Conservation (phyloP, 2,888 invertebrate genomes). For the Xestobium rufovillosum region DNA sequence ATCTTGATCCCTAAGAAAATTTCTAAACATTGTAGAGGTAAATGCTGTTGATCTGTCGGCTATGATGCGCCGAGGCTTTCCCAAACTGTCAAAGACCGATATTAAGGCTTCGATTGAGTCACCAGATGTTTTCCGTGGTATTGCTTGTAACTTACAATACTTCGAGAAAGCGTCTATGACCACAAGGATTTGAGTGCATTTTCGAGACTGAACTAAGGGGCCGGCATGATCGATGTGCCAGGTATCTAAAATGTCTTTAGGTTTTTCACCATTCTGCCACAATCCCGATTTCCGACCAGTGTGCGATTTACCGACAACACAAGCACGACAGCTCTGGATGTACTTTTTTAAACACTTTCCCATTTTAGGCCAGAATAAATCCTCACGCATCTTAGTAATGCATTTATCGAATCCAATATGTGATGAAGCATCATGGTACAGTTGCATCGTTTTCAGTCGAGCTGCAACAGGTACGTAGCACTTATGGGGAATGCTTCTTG, state of each 20-base stretch:
- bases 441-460: conserved; percentile 7
- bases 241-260: conserved; percentile 18
- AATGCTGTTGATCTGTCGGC: conserved; percentile 19
- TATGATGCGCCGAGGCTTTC: conserved; percentile 16
- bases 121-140: conserved; percentile 19
- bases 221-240: conserved; percentile 26
- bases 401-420: conserved; percentile 12
- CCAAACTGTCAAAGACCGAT: conserved; percentile 18
- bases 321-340: conserved; percentile 16
- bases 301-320: conserved; percentile 23
- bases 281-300: conserved; percentile 20
- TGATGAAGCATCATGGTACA: conserved; percentile 13
- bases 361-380: conserved; percentile 14
- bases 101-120: conserved; percentile 15
- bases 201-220: conserved; percentile 19
- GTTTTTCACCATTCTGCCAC: conserved; percentile 18
- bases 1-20: conserved; percentile 12
- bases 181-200: conserved; percentile 18
- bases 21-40: conserved; percentile 14
- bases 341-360: conserved; percentile 14
- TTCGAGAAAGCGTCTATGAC: conserved; percentile 24
- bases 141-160: conserved; percentile 17
- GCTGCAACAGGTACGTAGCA: neutral
- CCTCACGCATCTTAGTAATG: conserved; percentile 11
- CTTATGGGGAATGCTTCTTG: neutral